Percentiles rank a stretch among this genome's conserved stretches.
Evolutionary conservation across 2,888 invertebrate genomes (phyloP).

Genomic region (Diarsia dahlii): DNA sequence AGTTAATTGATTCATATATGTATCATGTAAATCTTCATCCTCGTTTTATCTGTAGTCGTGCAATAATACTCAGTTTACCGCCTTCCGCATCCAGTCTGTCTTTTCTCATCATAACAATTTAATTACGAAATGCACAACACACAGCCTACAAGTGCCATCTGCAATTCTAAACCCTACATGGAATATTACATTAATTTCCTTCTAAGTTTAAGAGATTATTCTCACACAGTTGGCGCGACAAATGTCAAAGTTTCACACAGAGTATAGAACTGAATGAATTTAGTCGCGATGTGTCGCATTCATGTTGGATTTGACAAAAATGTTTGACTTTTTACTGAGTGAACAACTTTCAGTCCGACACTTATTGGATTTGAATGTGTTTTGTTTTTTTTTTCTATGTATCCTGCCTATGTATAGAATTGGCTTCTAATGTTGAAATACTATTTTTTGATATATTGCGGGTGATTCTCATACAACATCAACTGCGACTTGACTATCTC

Average conservation of each 20-base stretch:
- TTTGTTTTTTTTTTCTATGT: neutral
- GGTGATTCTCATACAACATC: too few species aligned
- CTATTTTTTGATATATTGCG: too few species aligned
- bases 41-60: too few species aligned
- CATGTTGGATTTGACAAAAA: neutral
- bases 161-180: neutral
- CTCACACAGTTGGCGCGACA: slow-evolving; percentile 4
- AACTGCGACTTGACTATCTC: too few species aligned
- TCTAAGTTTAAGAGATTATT: too few species aligned
- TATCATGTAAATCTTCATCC: too few species aligned
- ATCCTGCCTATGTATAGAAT: too few species aligned
- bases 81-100: neutral
- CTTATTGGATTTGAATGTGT: neutral
- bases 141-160: neutral
- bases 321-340: slow-evolving; percentile 13
- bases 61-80: neutral
- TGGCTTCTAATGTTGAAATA: too few species aligned
- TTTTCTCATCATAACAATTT: slow-evolving; percentile 8
- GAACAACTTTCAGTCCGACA: slow-evolving; percentile 21
- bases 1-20: too few species aligned
- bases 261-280: slow-evolving; percentile 2
- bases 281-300: neutral
- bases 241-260: slow-evolving; percentile 11
- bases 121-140: neutral
- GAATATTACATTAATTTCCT: slow-evolving; percentile 16